Conservation (phyloP, 2,113 vertebrate genomes). For the zebrafish (Danio rerio) region GRCz12tu NC_133181.1:54898001-54898500, state of each 20-base stretch:
- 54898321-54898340: conserved; percentile 18
- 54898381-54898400: too few species aligned
- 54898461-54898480: too few species aligned
- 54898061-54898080: background rate
- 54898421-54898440: too few species aligned
- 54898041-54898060: background rate
- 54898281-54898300: conserved; percentile 22
- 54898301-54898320: conserved; percentile 14
- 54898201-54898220: conserved; percentile 30
- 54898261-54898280: conserved; percentile 18
- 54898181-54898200: conserved; percentile 1
- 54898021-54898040: background rate
- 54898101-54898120: conserved; percentile 20
- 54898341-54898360: background rate
- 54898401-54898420: too few species aligned
- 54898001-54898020: background rate
- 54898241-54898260: background rate
- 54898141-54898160: conserved; percentile 31
- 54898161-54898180: conserved; percentile 25
- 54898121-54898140: conserved; percentile 26
- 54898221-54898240: background rate
- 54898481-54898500: too few species aligned
- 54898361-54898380: background rate
- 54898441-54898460: too few species aligned
- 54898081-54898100: background rate